phyloP scores from a whole-genome alignment of 2,113 vertebrate genomes.

The Boulengeromyrus knoepffleri region DNA sequence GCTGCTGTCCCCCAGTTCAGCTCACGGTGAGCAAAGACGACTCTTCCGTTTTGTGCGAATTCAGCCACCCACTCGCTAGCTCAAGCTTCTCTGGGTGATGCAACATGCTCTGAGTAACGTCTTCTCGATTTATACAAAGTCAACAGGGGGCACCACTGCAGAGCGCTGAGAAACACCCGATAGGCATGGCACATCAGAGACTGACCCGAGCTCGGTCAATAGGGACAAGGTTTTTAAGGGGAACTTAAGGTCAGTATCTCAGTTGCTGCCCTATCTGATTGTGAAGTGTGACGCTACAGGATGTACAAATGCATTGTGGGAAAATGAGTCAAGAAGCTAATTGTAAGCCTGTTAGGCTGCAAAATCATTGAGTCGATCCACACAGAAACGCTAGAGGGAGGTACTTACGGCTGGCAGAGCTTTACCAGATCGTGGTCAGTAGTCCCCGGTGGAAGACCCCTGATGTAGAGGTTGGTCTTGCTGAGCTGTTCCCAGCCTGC shows the following conservation, averaged over 20 bases:
- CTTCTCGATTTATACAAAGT: background rate
- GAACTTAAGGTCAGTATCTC: background rate
- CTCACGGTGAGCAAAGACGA: background rate
- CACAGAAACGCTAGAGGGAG: conserved; percentile 1
- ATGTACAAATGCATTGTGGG: background rate
- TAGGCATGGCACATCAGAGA: background rate
- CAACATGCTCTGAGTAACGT: background rate
- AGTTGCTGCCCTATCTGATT: background rate
- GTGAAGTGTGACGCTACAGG: background rate
- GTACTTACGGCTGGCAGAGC: conserved; percentile 96
- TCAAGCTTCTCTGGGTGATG: background rate
- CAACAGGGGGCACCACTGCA: background rate
- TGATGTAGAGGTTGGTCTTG: conserved; percentile 98
- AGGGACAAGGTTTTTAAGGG: background rate
- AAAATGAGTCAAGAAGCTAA: background rate
- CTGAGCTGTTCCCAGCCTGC: conserved; percentile 97
- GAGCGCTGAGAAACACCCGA: background rate
- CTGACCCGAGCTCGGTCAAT: background rate
- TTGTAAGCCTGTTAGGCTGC: background rate
- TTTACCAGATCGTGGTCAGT: conserved; percentile 98
- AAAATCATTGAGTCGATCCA: background rate
- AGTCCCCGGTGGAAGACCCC: conserved; percentile 88
- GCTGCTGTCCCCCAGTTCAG: background rate
- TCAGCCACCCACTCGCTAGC: background rate
- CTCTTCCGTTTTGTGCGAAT: background rate